These are phyloP conservation scores for Diaprepes abbreviatus DNA, from an alignment of 2,888 invertebrate species.

Conservation along the genomic window DNA sequence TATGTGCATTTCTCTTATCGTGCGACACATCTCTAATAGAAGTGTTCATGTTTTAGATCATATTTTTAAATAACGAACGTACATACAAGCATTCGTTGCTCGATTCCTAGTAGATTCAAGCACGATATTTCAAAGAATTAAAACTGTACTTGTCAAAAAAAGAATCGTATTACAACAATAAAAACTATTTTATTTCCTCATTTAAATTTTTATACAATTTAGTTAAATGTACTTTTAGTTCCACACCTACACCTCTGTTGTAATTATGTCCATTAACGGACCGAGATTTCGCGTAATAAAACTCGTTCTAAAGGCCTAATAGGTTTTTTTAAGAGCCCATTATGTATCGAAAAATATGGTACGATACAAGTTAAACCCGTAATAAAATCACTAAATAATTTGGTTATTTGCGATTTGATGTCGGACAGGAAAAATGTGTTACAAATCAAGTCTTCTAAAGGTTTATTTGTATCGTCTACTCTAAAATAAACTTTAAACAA, in stretches of 20 bases:
- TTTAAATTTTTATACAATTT: conserved; percentile 1
- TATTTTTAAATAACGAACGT: too few species aligned
- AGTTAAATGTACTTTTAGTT: conserved; percentile 7
- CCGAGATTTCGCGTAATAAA: conserved; percentile 24
- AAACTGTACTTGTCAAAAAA: neutral
- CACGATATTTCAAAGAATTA: too few species aligned
- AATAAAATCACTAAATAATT: conserved; percentile 20
- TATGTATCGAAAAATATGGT: conserved; percentile 27
- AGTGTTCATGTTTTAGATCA: too few species aligned
- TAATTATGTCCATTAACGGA: conserved; percentile 2
- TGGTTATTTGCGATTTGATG: conserved; percentile 20
- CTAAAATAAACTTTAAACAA: too few species aligned
- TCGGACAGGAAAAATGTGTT: conserved; percentile 12
- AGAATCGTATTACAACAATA: neutral
- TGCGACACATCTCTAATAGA: too few species aligned
- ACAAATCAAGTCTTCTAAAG: conserved; percentile 5
- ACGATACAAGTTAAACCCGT: conserved; percentile 15
- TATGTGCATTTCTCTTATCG: too few species aligned
- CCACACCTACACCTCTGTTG: conserved; percentile 12
- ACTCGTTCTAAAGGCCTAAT: conserved; percentile 15
- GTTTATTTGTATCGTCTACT: too few species aligned
- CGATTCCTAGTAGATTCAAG: too few species aligned
- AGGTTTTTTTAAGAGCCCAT: conserved; percentile 26
- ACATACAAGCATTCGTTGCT: too few species aligned
- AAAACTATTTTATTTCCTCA: neutral